phyloP scores from a whole-genome alignment of 30 jellyfish, hydroid and myxozoan genomes.

The Turritopsis rubra region DNA sequence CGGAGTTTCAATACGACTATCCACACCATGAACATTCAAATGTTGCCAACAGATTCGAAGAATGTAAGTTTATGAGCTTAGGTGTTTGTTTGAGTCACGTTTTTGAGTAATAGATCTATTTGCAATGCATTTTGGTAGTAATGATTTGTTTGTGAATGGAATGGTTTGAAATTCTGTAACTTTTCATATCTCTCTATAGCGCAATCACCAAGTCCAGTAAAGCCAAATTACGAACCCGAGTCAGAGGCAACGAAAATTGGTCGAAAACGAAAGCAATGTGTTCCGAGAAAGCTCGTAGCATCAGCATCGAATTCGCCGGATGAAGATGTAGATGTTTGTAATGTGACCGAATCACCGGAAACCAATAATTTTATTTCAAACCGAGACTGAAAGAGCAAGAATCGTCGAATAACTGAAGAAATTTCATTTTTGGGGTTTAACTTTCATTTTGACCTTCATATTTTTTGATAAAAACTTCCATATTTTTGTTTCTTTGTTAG shows the following conservation, averaged over 20 bases:
- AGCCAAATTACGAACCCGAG: background rate
- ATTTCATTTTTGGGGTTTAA: background rate
- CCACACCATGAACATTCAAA: background rate
- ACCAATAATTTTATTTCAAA: background rate
- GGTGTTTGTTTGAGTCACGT: background rate
- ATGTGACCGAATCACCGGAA: background rate
- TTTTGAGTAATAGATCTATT: too few relatives aligned
- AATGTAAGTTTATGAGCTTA: background rate
- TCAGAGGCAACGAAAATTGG: slow-evolving; percentile 11
- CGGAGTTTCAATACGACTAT: background rate
- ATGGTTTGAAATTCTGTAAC: too few relatives aligned
- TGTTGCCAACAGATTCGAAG: background rate
- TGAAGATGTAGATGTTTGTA: slow-evolving; percentile 37
- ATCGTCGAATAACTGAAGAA: background rate
- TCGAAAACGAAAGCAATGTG: slow-evolving; percentile 72
- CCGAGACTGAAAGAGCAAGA: background rate
- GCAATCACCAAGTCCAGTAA: background rate
- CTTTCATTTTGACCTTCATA: background rate
- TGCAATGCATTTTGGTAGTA: too few relatives aligned
- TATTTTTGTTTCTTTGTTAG: background rate
- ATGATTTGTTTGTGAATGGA: too few relatives aligned
- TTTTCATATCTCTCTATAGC: background rate
- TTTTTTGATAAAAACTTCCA: background rate
- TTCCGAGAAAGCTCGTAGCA: slow-evolving; percentile 56
- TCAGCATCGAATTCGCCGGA: slow-evolving; percentile 43